phyloP scores from a whole-genome alignment of 2,113 vertebrate genomes.

The Apeltes quadracus region DNA sequence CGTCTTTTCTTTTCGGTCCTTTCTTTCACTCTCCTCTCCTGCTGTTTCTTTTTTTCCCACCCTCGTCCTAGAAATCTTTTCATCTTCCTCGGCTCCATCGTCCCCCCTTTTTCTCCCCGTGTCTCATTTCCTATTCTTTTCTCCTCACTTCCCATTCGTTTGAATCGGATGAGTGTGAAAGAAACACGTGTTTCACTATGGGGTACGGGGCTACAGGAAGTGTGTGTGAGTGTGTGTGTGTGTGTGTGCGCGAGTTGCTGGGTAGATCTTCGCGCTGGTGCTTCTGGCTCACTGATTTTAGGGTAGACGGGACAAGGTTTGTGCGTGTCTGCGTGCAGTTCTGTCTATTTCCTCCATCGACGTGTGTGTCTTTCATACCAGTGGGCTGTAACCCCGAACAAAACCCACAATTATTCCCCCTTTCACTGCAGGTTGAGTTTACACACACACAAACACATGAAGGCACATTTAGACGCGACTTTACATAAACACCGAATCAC shows the following conservation, averaged over 20 bases:
- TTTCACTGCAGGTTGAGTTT: not conserved
- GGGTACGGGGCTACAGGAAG: constrained; percentile 16
- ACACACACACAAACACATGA: constrained; percentile 5
- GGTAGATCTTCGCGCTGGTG: constrained; percentile 57
- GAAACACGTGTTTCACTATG: constrained; percentile 50
- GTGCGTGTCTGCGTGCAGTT: constrained; percentile 3
- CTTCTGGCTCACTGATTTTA: constrained; percentile 47
- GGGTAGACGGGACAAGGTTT: not conserved
- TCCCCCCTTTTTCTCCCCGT: constrained; percentile 34
- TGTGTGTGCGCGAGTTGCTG: constrained; percentile 59
- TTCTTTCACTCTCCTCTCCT: constrained; percentile 11
- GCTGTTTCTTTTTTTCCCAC: constrained; percentile 27
- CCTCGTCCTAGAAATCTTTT: constrained; percentile 31
- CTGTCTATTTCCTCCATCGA: constrained; percentile 1
- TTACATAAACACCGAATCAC: constrained; percentile 22
- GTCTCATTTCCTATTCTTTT: constrained; percentile 46
- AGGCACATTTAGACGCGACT: constrained; percentile 4
- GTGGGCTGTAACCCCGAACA: constrained; percentile 18
- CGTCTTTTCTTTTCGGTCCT: constrained; percentile 8
- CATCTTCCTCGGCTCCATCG: constrained; percentile 38
- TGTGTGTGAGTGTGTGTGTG: constrained; percentile 19
- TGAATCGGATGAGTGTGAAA: constrained; percentile 42
- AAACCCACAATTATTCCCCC: constrained; percentile 44
- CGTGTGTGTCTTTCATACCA: constrained; percentile 34
- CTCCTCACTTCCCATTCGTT: constrained; percentile 48